Percentiles rank a stretch among this genome's conserved stretches.
phyloP scores from a whole-genome alignment of 35 echinoderm and acorn worm genomes.

The Diadema setosum region DNA sequence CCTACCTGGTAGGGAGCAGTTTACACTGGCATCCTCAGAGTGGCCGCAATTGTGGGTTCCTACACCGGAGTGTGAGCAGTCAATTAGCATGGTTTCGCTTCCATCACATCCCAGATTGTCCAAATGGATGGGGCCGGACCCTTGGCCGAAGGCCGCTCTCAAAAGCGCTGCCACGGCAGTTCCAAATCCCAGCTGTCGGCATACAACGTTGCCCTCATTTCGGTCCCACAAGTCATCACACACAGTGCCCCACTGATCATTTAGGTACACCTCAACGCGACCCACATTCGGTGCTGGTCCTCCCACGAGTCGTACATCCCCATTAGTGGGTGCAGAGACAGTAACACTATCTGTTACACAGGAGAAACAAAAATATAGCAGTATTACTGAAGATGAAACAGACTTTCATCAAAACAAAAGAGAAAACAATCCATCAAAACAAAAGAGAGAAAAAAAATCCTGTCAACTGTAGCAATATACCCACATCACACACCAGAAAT shows the following conservation, averaged over 20 bases:
- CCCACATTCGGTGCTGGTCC: neutral
- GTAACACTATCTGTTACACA: too few relatives aligned
- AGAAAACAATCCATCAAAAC: too few relatives aligned
- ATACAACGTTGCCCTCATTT: neutral
- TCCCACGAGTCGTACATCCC: neutral
- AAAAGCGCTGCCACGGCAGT: neutral
- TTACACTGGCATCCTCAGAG: conserved; percentile 35
- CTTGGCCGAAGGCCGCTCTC: neutral
- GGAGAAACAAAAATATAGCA: too few relatives aligned
- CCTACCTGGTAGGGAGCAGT: neutral
- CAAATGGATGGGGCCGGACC: neutral
- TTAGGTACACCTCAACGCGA: neutral
- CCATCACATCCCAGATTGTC: neutral
- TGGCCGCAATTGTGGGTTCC: conserved; percentile 13
- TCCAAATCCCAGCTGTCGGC: neutral
- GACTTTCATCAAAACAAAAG: too few relatives aligned
- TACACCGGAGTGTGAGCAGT: neutral
- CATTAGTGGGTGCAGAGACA: too few relatives aligned
- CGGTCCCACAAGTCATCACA: neutral
- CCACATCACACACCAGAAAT: too few relatives aligned
- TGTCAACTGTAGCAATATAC: too few relatives aligned
- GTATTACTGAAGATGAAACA: too few relatives aligned
- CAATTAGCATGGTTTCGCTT: neutral
- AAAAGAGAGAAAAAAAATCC: too few relatives aligned
- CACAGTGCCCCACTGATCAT: neutral